Evolutionary conservation across 2,797 vertebrate genomes (phyloP).

Genomic region (Sebastes oblongus): DNA sequence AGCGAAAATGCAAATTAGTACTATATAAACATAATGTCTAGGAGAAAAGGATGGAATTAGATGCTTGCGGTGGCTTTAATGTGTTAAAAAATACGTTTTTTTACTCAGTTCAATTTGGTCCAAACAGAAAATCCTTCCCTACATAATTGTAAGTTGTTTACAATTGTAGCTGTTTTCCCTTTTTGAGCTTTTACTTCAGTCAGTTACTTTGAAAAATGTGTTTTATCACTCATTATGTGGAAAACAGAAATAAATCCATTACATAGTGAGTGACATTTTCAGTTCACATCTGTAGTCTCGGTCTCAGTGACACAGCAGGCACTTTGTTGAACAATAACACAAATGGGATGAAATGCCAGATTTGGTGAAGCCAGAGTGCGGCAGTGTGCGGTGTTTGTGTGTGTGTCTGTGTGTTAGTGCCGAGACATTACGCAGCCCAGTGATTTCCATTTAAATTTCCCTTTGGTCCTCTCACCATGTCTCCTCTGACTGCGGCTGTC

Average conservation of each 20-base stretch:
- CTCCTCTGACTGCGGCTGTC: constrained; percentile 34
- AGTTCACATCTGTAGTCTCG: not conserved
- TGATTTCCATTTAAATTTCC: constrained; percentile 71
- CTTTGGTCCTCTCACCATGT: constrained; percentile 34
- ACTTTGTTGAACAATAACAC: constrained; percentile 20
- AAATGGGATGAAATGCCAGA: constrained; percentile 23
- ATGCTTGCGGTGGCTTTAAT: not conserved
- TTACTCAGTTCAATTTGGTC: not conserved
- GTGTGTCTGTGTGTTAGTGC: not conserved
- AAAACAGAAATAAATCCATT: constrained; percentile 1
- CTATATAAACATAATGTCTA: not conserved
- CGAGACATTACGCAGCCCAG: constrained; percentile 13
- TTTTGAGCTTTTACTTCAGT: not conserved
- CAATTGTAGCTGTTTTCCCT: not conserved
- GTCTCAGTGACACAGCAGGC: not conserved
- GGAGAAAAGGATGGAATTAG: not conserved
- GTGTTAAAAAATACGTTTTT: not conserved
- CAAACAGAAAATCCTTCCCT: not conserved
- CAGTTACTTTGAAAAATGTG: not conserved
- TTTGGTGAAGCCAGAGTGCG: not conserved
- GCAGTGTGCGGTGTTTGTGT: not conserved
- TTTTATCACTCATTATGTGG: not conserved
- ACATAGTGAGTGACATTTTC: not conserved
- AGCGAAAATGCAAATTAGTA: not conserved
- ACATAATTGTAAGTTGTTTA: not conserved